Base-by-base conservation (phyloP, 2,113 vertebrate genomes). In the Lophius piscatorius region DNA sequence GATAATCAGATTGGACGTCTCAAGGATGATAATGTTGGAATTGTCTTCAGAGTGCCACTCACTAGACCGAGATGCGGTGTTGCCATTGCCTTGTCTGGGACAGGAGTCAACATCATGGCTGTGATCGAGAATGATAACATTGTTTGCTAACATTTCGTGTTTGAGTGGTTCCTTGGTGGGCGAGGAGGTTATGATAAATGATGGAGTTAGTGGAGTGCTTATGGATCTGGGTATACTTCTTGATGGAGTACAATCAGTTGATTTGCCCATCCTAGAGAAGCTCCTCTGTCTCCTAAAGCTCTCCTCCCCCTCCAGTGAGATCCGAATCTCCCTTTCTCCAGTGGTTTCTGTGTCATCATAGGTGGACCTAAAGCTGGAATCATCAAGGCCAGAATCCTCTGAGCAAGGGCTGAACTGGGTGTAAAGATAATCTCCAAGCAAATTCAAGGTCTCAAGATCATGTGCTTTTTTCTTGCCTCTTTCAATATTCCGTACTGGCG, bases 401-500 rank as follows among this genome's bases (percentile, higher is more conserved):
- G 91, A 92, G 56, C 89, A 91, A 12, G 91, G 90, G 63, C 92
- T 92, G 44, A 92, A 91, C 16, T 90, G 90, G 10, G 78, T 89
- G 51, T 85, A 75, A 12, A 78, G 42, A 58, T 89, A 92, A 16
- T 91, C 89, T 12, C 80, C 83, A 5, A 66, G 44, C 28, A 91
- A 74, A 48, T 76, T 70, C 46, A 91, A 56, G 45, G 36, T 89
- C 39, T 92, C 89, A 39, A 90, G 62, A 2, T 89, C 87, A 0
- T 71, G 70, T 6, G 80, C 71, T 70, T 70, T 91, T 58, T 81
- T 91, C 38, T 85, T 85, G 6, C 70, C 58, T 41, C 87, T 83
- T 44, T 90, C 88, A 14, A 92, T 89, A 55, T 92, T 88, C 21
- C 90, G 89, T 0, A 93, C 92, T 0, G 92, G 92, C 10, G 90